Evolutionary conservation across 2,797 vertebrate genomes (phyloP).

Genomic region (Podarcis lilfordi): DNA sequence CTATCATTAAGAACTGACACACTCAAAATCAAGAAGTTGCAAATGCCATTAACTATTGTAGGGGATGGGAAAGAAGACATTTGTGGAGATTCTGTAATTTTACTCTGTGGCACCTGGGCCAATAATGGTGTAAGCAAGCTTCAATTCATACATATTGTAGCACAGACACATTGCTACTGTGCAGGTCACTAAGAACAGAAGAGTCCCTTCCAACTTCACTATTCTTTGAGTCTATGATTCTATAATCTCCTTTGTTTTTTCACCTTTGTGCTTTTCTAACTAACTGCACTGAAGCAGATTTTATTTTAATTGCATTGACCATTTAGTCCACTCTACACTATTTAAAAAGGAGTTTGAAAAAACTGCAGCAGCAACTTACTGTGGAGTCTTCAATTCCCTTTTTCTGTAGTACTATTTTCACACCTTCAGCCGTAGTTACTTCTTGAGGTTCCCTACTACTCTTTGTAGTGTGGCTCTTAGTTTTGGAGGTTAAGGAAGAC

Average conservation of each 20-base stretch:
- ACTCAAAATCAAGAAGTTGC: neutral
- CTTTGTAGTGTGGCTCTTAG: neutral
- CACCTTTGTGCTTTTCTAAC: too few relatives aligned
- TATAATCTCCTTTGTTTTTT: too few relatives aligned
- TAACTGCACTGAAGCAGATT: too few relatives aligned
- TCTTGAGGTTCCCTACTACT: neutral
- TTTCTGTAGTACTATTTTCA: slow-evolving; percentile 75
- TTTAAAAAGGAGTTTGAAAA: too few relatives aligned
- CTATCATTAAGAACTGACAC: neutral
- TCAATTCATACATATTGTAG: neutral
- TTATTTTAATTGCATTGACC: too few relatives aligned
- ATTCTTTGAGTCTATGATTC: too few relatives aligned
- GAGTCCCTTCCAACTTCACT: too few relatives aligned
- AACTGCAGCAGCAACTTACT: slow-evolving; percentile 76
- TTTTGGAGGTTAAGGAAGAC: neutral
- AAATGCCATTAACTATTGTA: neutral
- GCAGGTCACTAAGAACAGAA: neutral
- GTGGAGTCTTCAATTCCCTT: slow-evolving; percentile 82
- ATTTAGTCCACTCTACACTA: too few relatives aligned
- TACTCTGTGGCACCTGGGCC: too few relatives aligned
- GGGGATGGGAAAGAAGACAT: too few relatives aligned
- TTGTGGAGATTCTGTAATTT: neutral
- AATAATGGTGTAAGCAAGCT: neutral
- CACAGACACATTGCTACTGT: neutral
- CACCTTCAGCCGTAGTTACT: slow-evolving; percentile 74